Percentiles rank a stretch among this genome's conserved stretches.
Evolutionary conservation across 2,113 vertebrate species (phyloP).

Genomic region (Pluvianellus socialis): DNA sequence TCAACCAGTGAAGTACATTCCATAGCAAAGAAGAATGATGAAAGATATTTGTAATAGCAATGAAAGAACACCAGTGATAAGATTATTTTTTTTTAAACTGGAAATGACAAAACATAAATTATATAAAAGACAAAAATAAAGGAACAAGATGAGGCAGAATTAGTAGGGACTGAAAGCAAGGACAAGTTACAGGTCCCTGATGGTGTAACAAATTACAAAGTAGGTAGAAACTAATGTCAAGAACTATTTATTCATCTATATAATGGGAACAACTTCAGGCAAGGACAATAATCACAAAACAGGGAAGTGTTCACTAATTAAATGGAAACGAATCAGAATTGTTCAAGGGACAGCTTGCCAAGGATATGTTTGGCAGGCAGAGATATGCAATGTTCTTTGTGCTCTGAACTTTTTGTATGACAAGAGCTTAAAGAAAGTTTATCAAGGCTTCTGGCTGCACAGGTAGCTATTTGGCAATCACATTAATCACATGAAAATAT

Average conservation of each 20-base stretch:
- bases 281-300: slow-evolving; percentile 44
- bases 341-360: slow-evolving; percentile 34
- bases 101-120: neutral
- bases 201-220: slow-evolving; percentile 20
- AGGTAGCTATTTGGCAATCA: neutral
- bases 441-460: neutral
- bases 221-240: neutral
- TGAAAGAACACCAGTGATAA: neutral
- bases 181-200: neutral
- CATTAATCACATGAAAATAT: neutral
- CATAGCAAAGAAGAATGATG: neutral
- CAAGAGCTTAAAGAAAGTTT: neutral
- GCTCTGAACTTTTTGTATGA: neutral
- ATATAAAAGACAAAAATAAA: neutral
- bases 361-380: slow-evolving; percentile 22
- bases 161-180: slow-evolving; percentile 4
- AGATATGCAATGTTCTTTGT: neutral
- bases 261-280: slow-evolving; percentile 50
- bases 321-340: slow-evolving; percentile 29
- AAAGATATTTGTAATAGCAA: neutral
- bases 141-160: neutral
- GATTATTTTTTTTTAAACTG: neutral
- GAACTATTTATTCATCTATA: slow-evolving; percentile 44
- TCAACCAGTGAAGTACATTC: neutral
- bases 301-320: slow-evolving; percentile 44